Base-by-base conservation (phyloP, 1,140 invertebrate genomes). In the Homalodisca vitripennis region DNA sequence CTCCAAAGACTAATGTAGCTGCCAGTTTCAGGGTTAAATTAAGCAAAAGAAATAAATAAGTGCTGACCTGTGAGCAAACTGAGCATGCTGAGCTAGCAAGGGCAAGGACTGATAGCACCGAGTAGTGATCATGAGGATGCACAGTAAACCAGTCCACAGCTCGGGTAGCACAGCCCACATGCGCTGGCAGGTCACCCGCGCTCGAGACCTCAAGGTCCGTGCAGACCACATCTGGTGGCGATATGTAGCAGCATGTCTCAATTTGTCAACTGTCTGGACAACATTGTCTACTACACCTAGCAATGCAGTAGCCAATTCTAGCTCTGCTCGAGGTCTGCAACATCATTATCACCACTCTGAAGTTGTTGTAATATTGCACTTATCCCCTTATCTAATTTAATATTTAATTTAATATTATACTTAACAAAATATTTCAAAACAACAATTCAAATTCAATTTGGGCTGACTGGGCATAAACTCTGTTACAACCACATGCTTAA, bases 141-240 rank as follows among this genome's bases (percentile, higher is more conserved):
- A 60, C 6, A 60, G 55, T 26, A 60, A 10, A 2, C 22, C 27
- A 60, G 55, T 27, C 24, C 22, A 60, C 2, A 60, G 14, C 3
- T 60, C 55, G 2, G 55, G 55, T 12, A 60, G 55, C 26, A 60
- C 55, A 10, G 55, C 2, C 55, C 55, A 60, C 55, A 60, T 60
- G 29, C 55, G 55, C 22, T 27, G 26, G n/a, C 22, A 22, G 12
- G 55, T 60, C 14, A 13, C 24, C 10, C 55, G 22, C 14, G 3
- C 10, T 6, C 55, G 22, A 6, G 55, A 60, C 55, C 55, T 2
- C 26, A 60, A 27, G 6, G 10, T 6, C 24, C 27, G 2, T 22
- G 13, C 55, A 27, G 22, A 3, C 55, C 55, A 60, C 22, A 27
- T 2, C 26, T 27, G 55, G 22, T 29, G 24, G 27, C 10, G n/a